Base-by-base conservation (phyloP, 1,140 invertebrate genomes). In the Harlomillsia oculata region DNA sequence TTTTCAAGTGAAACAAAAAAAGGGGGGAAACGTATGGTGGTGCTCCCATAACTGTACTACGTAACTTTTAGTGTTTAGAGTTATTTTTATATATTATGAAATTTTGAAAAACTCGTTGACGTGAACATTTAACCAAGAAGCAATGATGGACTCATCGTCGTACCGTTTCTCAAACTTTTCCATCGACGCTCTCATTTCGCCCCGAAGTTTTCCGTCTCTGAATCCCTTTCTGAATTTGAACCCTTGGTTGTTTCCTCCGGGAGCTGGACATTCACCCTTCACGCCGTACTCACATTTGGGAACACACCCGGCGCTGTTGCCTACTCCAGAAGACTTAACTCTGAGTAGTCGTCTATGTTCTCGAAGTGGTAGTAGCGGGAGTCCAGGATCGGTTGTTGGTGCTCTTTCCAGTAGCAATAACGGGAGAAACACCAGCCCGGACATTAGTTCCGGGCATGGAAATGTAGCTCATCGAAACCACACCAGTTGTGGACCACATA, bases 101-200 rank as follows among this genome's bases (percentile, higher is more conserved):
- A 9, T 32, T 51, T n/a, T 51, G 8, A 11, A 37, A 6, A n/a
- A n/a, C n/a, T n/a, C n/a, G n/a, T n/a, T n/a, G n/a, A n/a, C n/a
- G n/a, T n/a, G n/a, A n/a, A n/a, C n/a, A n/a, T n/a, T n/a, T n/a
- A n/a, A n/a, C n/a, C n/a, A n/a, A n/a, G n/a, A n/a, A n/a, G n/a
- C n/a, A n/a, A 63, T 53, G 53, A 56, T 59, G 61, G 56, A 59
- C 18, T 48, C 57, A 36, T 48, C 41, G 26, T 21, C 37, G 13
- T 54, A 57, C 29, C 46, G 54, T n/a, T 65, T 65, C 39, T 65
- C 63, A 13, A 65, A 65, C 57, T 65, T 65, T 41, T 65, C 63
- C 25, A 65, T 65, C 32, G 63, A 65, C 23, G 52, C 63, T 3
- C 51, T 65, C 20, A 65, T 65, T 36, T 65, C 63, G 26, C 63